Conservation (phyloP, 2,888 invertebrate species). For the Drosophila mettleri region DNA sequence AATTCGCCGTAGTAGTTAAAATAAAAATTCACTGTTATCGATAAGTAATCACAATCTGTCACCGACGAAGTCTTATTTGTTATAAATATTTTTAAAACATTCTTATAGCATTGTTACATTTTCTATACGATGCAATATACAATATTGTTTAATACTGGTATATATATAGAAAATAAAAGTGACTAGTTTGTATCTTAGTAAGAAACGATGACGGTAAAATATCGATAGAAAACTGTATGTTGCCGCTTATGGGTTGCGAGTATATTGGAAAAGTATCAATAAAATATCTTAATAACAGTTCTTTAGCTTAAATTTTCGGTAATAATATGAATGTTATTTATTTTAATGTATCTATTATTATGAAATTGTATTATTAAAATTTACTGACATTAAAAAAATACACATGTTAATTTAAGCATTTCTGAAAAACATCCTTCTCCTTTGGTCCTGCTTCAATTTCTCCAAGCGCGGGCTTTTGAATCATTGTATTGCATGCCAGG, state of each 20-base stretch:
- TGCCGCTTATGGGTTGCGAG: neutral
- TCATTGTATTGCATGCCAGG: neutral
- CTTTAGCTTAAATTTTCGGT: neutral
- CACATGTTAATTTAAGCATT: neutral
- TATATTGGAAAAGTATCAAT: neutral
- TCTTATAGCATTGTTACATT: neutral
- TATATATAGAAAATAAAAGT: neutral
- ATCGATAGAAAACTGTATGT: neutral
- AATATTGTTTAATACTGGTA: neutral
- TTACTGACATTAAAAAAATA: too few relatives aligned
- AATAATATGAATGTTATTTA: neutral
- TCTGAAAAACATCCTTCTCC: neutral
- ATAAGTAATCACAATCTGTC: neutral
- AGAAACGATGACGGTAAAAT: neutral
- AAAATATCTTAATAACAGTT: neutral
- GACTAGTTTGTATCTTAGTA: neutral
- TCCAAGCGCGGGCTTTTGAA: neutral
- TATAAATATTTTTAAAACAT: neutral
- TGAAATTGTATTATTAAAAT: too few relatives aligned
- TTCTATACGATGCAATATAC: neutral
- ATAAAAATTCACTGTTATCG: neutral
- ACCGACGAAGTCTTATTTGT: neutral
- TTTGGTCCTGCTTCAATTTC: neutral
- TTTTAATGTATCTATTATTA: neutral
- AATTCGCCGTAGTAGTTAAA: neutral